A percentile compares a stretch with the other conserved stretches of the same genome.
Evolutionary conservation across 2,888 invertebrate species (phyloP).

Genomic region (Leptura quadrifasciata): DNA sequence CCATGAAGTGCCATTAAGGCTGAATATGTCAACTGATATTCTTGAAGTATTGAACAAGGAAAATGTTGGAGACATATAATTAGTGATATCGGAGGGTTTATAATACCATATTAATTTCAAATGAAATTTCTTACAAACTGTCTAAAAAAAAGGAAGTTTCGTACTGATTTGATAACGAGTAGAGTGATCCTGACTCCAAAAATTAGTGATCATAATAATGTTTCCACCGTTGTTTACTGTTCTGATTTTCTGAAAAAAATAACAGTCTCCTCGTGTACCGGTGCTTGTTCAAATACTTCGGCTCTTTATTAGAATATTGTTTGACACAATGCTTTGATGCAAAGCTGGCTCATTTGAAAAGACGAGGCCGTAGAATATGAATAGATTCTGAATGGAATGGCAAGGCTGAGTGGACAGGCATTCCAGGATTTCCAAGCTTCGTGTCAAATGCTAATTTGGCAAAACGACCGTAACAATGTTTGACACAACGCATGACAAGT

Average conservation of each 20-base stretch:
- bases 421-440: slow-evolving; percentile 48
- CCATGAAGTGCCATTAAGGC: background rate
- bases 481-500: slow-evolving; percentile 69
- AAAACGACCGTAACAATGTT: slow-evolving; percentile 67
- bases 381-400: slow-evolving; percentile 51
- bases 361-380: background rate
- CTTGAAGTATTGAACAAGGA: background rate
- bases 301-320: too few relatives aligned
- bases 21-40: background rate
- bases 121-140: too few relatives aligned
- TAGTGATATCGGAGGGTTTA: too few relatives aligned
- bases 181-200: too few relatives aligned
- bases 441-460: slow-evolving; percentile 63
- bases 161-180: too few relatives aligned
- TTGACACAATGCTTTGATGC: background rate
- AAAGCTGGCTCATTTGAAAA: background rate
- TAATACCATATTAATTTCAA: too few relatives aligned
- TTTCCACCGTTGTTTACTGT: too few relatives aligned
- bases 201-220: too few relatives aligned
- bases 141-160: too few relatives aligned
- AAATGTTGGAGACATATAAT: background rate
- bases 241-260: too few relatives aligned
- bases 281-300: too few relatives aligned
- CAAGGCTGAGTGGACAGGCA: slow-evolving; percentile 48
- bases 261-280: too few relatives aligned